phyloP scores from a whole-genome alignment of 2,888 invertebrate genomes.

The Caenorhabditis japonica region DNA sequence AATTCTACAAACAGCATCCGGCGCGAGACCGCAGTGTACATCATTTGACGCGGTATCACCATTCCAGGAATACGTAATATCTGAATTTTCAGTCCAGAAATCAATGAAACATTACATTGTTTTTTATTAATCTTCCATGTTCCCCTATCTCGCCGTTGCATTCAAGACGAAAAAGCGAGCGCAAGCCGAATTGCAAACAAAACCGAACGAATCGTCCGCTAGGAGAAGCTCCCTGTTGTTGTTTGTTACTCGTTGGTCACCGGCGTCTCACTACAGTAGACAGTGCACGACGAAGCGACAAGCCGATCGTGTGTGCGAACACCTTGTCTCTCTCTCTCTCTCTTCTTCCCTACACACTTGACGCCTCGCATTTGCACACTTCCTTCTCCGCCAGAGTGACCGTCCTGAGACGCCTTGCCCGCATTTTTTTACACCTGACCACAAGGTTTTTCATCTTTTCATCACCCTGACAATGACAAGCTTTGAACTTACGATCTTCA shows the following conservation, averaged over 20 bases:
- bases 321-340: conserved; percentile 32
- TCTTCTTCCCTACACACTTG: conserved; percentile 40
- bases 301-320: conserved; percentile 50
- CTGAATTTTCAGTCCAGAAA: no score
- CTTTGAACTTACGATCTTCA: conserved; percentile 33
- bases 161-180: conserved; percentile 1
- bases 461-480: conserved; percentile 1
- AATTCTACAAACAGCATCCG: no score
- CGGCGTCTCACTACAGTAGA: conserved; percentile 31
- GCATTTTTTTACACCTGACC: conserved; percentile 38
- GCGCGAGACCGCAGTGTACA: no score
- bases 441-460: background rate
- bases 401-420: conserved; percentile 13
- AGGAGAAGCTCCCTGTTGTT: conserved; percentile 19
- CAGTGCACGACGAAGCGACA: conserved; percentile 28
- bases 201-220: conserved; percentile 13
- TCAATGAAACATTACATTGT: no score
- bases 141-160: no score
- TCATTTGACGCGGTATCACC: no score
- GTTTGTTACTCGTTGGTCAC: conserved; percentile 53
- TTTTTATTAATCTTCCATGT: no score
- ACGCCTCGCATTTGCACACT: conserved; percentile 44
- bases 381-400: conserved; percentile 26
- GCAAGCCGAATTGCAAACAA: conserved; percentile 27
- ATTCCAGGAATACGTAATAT: no score